Percentiles rank a stretch among this genome's conserved stretches.
Evolutionary conservation across 2,113 vertebrate species (phyloP).

Genomic region (Spizaetus ornatus): DNA sequence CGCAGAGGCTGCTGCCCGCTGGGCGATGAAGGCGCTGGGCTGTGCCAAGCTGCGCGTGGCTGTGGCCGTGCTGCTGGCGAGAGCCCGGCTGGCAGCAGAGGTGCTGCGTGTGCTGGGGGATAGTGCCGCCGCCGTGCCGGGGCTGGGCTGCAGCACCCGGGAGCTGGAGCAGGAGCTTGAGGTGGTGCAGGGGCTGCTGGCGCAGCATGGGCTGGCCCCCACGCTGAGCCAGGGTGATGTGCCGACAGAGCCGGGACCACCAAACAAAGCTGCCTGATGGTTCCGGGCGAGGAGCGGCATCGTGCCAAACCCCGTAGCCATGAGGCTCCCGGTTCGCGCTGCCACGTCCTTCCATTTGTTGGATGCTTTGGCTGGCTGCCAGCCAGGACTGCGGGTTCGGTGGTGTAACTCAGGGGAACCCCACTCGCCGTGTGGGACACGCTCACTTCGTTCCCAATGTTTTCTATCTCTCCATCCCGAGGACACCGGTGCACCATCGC

Average conservation of each 20-base stretch:
- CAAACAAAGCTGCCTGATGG: background rate
- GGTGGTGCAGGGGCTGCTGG: conserved; percentile 57
- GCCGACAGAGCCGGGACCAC: background rate
- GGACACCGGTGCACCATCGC: background rate
- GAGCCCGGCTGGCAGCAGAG: conserved; percentile 56
- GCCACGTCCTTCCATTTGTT: rapidly evolving
- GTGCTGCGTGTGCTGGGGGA: conserved; percentile 43
- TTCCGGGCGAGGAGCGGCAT: rapidly evolving
- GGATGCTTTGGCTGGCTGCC: background rate
- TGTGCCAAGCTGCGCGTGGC: conserved; percentile 72
- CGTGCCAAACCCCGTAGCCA: rapidly evolving
- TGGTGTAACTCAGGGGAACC: background rate
- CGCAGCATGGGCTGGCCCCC: conserved; percentile 53
- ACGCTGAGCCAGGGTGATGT: background rate
- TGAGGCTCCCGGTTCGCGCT: background rate
- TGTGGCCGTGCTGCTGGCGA: conserved; percentile 69
- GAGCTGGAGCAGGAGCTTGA: conserved; percentile 53
- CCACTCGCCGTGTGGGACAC: rapidly evolving
- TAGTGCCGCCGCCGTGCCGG: background rate
- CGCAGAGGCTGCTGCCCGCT: background rate
- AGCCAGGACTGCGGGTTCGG: background rate
- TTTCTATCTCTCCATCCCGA: background rate
- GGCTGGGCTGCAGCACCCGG: conserved; percentile 4
- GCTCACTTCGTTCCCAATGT: rapidly evolving
- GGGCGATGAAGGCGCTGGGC: conserved; percentile 68